Base-by-base conservation (phyloP, 2,797 vertebrate genomes). In the Enteromius paludinosus region DNA sequence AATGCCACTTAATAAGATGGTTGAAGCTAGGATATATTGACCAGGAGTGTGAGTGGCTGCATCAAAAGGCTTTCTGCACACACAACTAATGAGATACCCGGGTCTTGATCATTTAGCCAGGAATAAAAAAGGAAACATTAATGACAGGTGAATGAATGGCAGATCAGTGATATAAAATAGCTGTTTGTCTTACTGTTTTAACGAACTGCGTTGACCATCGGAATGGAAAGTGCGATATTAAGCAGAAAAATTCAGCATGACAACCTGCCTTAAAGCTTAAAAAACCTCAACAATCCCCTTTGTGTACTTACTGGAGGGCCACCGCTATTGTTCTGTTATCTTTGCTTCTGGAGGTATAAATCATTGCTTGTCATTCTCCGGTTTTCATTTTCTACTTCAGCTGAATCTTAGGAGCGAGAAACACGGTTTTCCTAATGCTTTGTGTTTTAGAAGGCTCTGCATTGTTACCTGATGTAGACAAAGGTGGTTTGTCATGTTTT, bases 391-490 rank as follows among this genome's bases (percentile, higher is more conserved):
- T 86, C 82, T 83, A 54, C 65, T 80, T 84, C 73, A 64, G 66
- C 54, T 83, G 84, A 90, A 88, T 88, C 85, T 81, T 83, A 83
- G 83, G 87, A 90, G 86, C 87, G 79, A 87, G 84, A 86, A 84
- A 87, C 81, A 77, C 5, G 85, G 84, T 87, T 88, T 90, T 89
- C 88, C 90, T 87, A 84, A 85, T 88, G 85, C 87, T 91, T 91
- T 92, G 86, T 93, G 89, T 88, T 83, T 83, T 89, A 90, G 90
- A 92, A 90, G 90, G 86, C 83, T 54, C 81, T 85, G 89, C 84
- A 92, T 93, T 92, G 91, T 92, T 92, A 85, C 90, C 87, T 93
- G 90, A 89, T 90, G 90, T 88, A 91, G 88, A 93, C 89, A 92
- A 93, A 92, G 91, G 87, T 91, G 83, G 87, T 84, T 88, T 90